Conservation (phyloP, 2,888 invertebrate species). For the Leptothorax acervorum region DNA sequence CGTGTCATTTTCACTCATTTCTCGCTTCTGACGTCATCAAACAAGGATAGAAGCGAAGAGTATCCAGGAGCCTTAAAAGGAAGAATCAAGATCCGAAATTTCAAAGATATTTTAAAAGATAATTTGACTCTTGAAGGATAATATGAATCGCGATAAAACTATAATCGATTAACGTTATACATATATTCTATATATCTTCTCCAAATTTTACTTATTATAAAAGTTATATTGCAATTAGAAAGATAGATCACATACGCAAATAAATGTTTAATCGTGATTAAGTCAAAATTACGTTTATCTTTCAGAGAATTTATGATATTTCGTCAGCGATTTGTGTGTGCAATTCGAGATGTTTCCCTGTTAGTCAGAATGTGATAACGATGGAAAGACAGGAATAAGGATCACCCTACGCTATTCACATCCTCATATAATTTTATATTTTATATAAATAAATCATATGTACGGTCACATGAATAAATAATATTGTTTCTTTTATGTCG, state of each 20-base stretch:
- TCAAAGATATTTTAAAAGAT: not conserved
- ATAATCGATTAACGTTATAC: not conserved
- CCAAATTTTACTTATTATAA: not conserved
- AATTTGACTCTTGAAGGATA: not conserved
- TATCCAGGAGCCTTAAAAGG: too few relatives aligned
- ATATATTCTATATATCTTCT: not conserved
- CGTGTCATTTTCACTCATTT: too few relatives aligned
- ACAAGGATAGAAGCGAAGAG: too few relatives aligned
- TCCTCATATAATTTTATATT: not conserved
- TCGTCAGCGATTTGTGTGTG: not conserved
- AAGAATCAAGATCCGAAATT: not conserved
- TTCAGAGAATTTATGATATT: conserved; percentile 13
- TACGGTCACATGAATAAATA: not conserved
- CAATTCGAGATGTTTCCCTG: conserved; percentile 9
- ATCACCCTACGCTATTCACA: conserved; percentile 1
- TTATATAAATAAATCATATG: not conserved
- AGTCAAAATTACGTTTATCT: not conserved
- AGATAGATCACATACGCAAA: not conserved
- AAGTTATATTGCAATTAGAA: not conserved
- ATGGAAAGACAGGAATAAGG: not conserved
- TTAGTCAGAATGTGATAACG: not conserved
- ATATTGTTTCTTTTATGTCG: not conserved
- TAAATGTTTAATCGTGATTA: conserved; percentile 1
- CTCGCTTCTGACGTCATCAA: too few relatives aligned
- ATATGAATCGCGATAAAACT: not conserved